Base-by-base conservation (phyloP, 2,888 invertebrate species). In the Octonoba sinensis region DNA sequence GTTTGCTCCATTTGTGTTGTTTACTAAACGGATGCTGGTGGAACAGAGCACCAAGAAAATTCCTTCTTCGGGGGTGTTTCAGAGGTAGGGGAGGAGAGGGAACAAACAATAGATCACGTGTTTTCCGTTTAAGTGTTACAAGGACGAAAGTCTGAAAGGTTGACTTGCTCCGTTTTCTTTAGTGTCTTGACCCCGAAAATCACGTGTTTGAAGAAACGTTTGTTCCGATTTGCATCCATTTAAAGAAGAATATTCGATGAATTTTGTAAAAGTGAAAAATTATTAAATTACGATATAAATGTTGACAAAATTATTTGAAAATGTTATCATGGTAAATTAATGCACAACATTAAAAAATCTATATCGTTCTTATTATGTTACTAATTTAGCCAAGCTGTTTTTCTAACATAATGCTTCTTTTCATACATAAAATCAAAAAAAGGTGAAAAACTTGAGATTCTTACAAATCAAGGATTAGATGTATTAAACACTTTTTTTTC, bases 61-160 rank as follows among this genome's bases (percentile, higher is more conserved):
- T 20, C 44, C 44, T 46, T 24, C 36, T 62, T 44, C 62, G 15
- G 62, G 44, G 62, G 20, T 44, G 62, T 44, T 46, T 36, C 1
- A 11, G 36, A 8, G 44, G n/a, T 18, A 20, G 62, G 62, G 62
- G 2, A 60, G 24, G 62, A 13, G 51, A 54, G 18, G 47, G 69
- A 44, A 62, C 67, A 69, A 76, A 69, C 46, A 70, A 54, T 51
- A 54, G 62, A 36, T 62, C 76, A 76, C 76, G 76, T 76, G 76
- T 44, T 49, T 60, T 67, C 27, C 60, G 47, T 62, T 65, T 64
- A 71, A 71, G 77, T 71, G 70, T 77, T 77, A 77, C 77, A 77
- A 77, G 77, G 77, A 69, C 77, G 77, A 65, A 69, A 18, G 77
- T 64, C 27, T 64, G 69, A 51, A 75, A 75, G 74, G 51, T 62